These are phyloP conservation scores for Lucilia cuprina DNA, from an alignment of 1,140 invertebrate genomes.

Conservation along the genomic window DNA sequence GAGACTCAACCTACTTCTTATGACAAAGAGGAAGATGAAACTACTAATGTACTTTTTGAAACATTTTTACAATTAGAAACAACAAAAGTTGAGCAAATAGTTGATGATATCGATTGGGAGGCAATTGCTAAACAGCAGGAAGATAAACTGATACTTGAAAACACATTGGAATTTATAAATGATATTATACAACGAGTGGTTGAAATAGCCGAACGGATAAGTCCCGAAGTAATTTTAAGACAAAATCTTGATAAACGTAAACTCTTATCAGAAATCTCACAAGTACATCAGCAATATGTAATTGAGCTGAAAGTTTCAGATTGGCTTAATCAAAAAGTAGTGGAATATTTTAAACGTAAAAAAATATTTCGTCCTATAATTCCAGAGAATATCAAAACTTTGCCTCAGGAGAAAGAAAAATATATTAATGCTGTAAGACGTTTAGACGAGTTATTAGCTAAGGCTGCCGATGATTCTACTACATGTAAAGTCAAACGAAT, in stretches of 20 bases:
- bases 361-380: constrained; percentile 13
- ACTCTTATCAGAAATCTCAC: not conserved
- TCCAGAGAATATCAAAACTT: not conserved
- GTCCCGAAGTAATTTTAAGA: not conserved
- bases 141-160: not conserved
- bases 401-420: not conserved
- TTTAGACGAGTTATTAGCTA: constrained; percentile 30
- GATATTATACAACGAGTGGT: constrained; percentile 7
- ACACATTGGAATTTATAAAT: not conserved
- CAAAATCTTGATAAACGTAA: constrained; percentile 24
- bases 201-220: not conserved
- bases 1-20: not conserved
- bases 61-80: constrained; percentile 5
- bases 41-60: not conserved
- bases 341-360: constrained; percentile 19
- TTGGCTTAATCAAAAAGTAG: constrained; percentile 11
- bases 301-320: not conserved
- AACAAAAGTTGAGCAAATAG: not conserved
- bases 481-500: too few relatives aligned
- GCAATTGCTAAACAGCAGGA: not conserved
- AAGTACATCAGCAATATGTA: not conserved
- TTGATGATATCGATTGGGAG: constrained; percentile 4
- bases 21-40: not conserved
- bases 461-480: not conserved
- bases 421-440: not conserved